Evolutionary conservation across 2,797 vertebrate species (phyloP).

Genomic region (Cetoscarus ocellatus): DNA sequence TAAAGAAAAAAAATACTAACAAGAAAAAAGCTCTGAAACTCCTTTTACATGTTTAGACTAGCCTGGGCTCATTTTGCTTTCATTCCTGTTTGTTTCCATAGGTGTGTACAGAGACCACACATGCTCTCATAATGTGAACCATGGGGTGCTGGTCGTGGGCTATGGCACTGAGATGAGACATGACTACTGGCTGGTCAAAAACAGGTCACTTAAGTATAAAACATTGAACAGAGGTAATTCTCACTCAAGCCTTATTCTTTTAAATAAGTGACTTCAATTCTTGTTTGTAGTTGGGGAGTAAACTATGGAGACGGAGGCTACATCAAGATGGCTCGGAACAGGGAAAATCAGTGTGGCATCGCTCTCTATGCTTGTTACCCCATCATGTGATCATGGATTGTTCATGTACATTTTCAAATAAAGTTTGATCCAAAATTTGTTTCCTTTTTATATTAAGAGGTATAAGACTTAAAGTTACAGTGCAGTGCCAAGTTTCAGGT

Average conservation of each 20-base stretch:
- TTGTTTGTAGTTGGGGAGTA: slow-evolving; percentile 59
- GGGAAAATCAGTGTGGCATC: slow-evolving; percentile 71
- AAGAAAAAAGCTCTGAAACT: too few relatives aligned
- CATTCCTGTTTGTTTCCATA: slow-evolving; percentile 8
- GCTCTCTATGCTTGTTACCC: slow-evolving; percentile 69
- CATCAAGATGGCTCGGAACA: slow-evolving; percentile 76
- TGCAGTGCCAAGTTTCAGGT: too few relatives aligned
- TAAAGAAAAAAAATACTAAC: too few relatives aligned
- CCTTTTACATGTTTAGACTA: too few relatives aligned
- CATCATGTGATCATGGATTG: slow-evolving; percentile 50
- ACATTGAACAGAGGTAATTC: not conserved
- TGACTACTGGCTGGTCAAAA: slow-evolving; percentile 82
- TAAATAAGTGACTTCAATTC: not conserved
- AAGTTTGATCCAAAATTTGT: not conserved
- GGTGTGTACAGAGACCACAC: slow-evolving; percentile 72
- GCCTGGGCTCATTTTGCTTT: not conserved
- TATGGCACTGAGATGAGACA: slow-evolving; percentile 63
- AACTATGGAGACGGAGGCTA: slow-evolving; percentile 64
- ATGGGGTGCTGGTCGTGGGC: slow-evolving; percentile 72
- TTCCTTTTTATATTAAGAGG: not conserved
- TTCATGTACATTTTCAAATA: slow-evolving; percentile 4
- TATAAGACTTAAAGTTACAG: too few relatives aligned
- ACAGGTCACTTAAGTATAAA: slow-evolving; percentile 59
- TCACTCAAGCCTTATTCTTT: not conserved
- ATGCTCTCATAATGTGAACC: slow-evolving; percentile 68